Conservation (phyloP, 53 echinoderm and acorn worm genomes). For the Henricia sp. region DNA sequence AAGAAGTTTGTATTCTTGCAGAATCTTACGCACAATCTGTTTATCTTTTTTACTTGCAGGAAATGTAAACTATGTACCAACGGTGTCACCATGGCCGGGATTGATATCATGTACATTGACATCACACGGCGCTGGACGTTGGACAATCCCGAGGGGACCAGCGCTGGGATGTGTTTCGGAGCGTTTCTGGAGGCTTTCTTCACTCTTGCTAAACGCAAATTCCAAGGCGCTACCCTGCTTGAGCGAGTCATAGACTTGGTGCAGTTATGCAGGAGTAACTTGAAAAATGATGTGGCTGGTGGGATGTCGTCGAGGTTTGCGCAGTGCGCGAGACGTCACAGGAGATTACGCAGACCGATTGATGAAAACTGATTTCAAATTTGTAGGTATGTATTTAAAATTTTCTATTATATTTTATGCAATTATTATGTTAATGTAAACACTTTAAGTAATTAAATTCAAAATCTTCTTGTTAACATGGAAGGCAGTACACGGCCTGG, state of each 20-base stretch:
- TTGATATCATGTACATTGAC: constrained; percentile 93
- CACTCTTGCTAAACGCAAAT: constrained; percentile 68
- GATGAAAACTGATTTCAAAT: constrained; percentile 36
- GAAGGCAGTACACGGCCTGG: too few relatives aligned
- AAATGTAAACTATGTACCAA: constrained; percentile 73
- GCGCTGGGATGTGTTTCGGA: constrained; percentile 82
- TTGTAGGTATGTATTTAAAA: too few relatives aligned
- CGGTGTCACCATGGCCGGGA: constrained; percentile 74
- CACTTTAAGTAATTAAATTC: too few relatives aligned
- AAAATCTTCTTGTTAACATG: too few relatives aligned
- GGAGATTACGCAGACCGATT: constrained; percentile 38
- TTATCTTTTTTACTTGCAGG: constrained; percentile 37
- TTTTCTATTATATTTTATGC: too few relatives aligned
- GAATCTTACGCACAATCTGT: too few relatives aligned
- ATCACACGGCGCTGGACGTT: constrained; percentile 81
- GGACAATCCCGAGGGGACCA: constrained; percentile 63
- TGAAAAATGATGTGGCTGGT: constrained; percentile 20
- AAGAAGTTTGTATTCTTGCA: too few relatives aligned
- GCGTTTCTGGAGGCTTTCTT: constrained; percentile 89
- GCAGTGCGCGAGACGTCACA: background rate
- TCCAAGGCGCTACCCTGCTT: constrained; percentile 61
- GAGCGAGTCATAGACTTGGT: constrained; percentile 75
- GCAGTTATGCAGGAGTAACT: constrained; percentile 72
- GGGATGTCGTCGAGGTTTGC: background rate
- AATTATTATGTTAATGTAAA: too few relatives aligned